phyloP scores from a whole-genome alignment of 1,140 invertebrate genomes.

The Trachymyrmex septentrionalis region DNA sequence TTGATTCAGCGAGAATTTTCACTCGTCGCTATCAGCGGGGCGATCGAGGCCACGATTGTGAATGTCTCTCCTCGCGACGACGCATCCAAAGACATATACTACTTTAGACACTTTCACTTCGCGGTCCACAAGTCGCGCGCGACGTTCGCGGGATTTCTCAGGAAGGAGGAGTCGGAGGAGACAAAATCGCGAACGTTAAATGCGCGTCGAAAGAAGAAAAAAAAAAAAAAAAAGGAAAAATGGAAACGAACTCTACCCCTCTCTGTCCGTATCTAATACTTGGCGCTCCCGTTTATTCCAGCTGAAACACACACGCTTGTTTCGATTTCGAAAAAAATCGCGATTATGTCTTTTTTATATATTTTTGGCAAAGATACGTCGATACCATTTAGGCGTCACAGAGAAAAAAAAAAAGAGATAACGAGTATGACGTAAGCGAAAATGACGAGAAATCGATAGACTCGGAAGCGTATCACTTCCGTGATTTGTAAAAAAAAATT shows the following conservation, averaged over 20 bases:
- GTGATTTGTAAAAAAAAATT: slow-evolving; percentile 84
- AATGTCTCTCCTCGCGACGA: slow-evolving; percentile 58
- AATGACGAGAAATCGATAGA: slow-evolving; percentile 52
- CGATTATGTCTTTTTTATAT: slow-evolving; percentile 86
- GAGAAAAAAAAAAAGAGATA: slow-evolving; percentile 71
- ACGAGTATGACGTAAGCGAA: slow-evolving; percentile 38
- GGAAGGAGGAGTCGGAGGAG: slow-evolving; percentile 36
- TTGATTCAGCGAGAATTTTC: slow-evolving; percentile 10
- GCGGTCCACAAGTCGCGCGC: slow-evolving; percentile 50
- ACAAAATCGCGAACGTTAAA: slow-evolving; percentile 61
- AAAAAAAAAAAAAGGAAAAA: slow-evolving; percentile 13
- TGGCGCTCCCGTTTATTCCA: slow-evolving; percentile 84
- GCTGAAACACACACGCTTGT: slow-evolving; percentile 83
- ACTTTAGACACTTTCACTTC: slow-evolving; percentile 58
- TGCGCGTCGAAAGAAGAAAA: neutral
- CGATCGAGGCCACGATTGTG: slow-evolving; percentile 22
- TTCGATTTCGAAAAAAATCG: slow-evolving; percentile 83
- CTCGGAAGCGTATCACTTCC: slow-evolving; percentile 81
- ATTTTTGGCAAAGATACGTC: slow-evolving; percentile 87
- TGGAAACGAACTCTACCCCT: slow-evolving; percentile 50
- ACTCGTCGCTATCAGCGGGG: slow-evolving; percentile 12
- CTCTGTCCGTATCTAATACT: slow-evolving; percentile 66
- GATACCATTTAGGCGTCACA: slow-evolving; percentile 85
- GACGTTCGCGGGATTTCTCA: slow-evolving; percentile 55
- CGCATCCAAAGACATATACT: slow-evolving; percentile 57